phyloP scores from a whole-genome alignment of 2,888 invertebrate species.

The Drosophila siamana region DNA sequence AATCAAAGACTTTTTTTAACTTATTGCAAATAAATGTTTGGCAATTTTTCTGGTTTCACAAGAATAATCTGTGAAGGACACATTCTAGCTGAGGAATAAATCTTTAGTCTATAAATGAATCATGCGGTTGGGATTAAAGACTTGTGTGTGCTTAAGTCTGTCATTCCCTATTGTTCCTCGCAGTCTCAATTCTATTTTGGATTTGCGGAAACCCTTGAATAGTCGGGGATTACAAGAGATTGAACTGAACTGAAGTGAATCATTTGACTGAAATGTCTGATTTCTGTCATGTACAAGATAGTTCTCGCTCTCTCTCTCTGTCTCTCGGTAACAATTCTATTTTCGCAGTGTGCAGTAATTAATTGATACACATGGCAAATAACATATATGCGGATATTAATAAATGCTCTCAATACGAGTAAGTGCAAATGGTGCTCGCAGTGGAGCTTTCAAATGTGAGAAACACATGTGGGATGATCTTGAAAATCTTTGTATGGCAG shows the following conservation, averaged over 20 bases:
- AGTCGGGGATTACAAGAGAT: slow-evolving; percentile 1
- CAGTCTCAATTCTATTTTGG: neutral
- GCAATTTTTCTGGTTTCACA: too few species aligned
- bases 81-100: neutral
- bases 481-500: slow-evolving; percentile 40
- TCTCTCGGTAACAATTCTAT: slow-evolving; percentile 14
- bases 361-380: slow-evolving; percentile 22
- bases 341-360: slow-evolving; percentile 22
- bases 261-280: slow-evolving; percentile 4
- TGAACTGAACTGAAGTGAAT: slow-evolving; percentile 19
- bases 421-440: slow-evolving; percentile 19
- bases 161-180: neutral
- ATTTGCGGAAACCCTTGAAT: neutral
- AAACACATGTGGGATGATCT: slow-evolving; percentile 54
- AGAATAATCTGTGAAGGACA: too few species aligned
- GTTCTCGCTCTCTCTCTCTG: neutral
- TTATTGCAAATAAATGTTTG: too few species aligned
- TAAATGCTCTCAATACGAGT: slow-evolving; percentile 13
- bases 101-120: neutral
- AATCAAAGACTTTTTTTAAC: neutral
- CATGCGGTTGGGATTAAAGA: neutral
- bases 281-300: neutral
- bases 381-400: slow-evolving; percentile 9
- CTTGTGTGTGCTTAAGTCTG: neutral
- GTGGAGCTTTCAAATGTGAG: slow-evolving; percentile 25